phyloP scores from a whole-genome alignment of 2,113 vertebrate species.

The Lasiurus borealis region DNA sequence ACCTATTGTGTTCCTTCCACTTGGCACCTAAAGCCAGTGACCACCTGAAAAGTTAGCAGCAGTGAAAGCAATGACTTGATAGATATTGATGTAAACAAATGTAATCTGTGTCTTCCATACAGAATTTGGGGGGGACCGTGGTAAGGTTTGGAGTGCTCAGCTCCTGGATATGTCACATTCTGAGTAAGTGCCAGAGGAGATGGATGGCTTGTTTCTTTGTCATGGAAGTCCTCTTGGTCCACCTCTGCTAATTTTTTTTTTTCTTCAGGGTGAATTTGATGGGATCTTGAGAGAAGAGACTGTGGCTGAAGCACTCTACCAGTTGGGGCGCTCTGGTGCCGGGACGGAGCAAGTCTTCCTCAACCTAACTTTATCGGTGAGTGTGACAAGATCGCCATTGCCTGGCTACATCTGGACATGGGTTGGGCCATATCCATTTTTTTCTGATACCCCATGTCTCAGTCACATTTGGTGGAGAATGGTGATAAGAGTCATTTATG shows the following conservation, averaged over 20 bases:
- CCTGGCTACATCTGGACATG: background rate
- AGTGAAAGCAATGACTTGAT: background rate
- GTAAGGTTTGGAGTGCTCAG: background rate
- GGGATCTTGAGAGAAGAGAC: constrained; percentile 87
- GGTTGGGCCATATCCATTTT: background rate
- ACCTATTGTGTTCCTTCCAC: background rate
- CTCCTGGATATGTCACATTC: background rate
- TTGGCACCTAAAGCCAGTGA: background rate
- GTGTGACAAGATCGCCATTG: constrained; percentile 65
- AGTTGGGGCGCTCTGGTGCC: constrained; percentile 86
- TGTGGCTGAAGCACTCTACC: constrained; percentile 85
- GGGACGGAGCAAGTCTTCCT: constrained; percentile 90
- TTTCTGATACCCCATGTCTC: background rate
- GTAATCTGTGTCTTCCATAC: background rate
- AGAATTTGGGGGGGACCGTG: background rate
- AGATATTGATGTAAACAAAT: background rate
- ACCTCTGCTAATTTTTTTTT: background rate
- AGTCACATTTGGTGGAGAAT: background rate
- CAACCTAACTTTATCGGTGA: constrained; percentile 90
- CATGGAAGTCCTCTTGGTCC: background rate
- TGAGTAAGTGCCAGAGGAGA: background rate
- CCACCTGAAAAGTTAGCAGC: background rate
- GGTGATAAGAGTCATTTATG: background rate
- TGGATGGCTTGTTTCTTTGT: background rate
- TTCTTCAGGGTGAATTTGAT: constrained; percentile 82